Evolutionary conservation across 1,140 invertebrate species (phyloP), one percentile per base, ranked within the genome.

Genomic region (Tribolium castaneum): DNA sequence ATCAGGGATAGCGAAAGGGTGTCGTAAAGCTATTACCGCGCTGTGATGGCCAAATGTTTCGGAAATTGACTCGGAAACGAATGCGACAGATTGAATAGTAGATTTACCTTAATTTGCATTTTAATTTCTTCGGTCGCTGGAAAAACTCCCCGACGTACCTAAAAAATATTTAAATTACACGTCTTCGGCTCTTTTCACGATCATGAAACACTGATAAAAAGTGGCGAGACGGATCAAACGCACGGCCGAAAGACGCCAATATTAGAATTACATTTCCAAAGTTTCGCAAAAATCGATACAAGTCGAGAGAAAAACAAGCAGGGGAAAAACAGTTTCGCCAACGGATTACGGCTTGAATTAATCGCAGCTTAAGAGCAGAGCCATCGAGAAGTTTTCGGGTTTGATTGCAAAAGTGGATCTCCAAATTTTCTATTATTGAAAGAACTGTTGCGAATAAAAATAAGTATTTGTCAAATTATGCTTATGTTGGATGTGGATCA

Each of bases 41-140:
- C 51, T 76, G 74, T 80, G 78, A 79, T 77, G 74, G 80, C 66
- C 77, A 80, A 83, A 83, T 81, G 78, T 83, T 83, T 79, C 80
- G 82, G 80, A 83, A 83, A 83, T 83, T 83, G 82, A 74, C 75
- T 81, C 82, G 82, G 80, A 83, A 83, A 80, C 79, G 80, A 80
- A 80, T 81, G 66, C 75, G 73, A 79, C 74, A 75, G 76, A 76
- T 71, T 80, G 78, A 76, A 75, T 78, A 76, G 77, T 82, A 79
- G 78, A 82, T 82, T 82, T 81, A 78, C 81, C 62, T 78, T 79
- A 77, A 82, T 82, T 82, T 82, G 78, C 81, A 82, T 82, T 74
- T 82, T 82, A 81, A 82, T 82, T 80, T 76, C 77, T 81, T 80
- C 74, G 25, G 49, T 30, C 22, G 71, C 19, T 35, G 49, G 25